phyloP scores from a whole-genome alignment of 2,888 invertebrate species.

The Resseliella maxima region DNA sequence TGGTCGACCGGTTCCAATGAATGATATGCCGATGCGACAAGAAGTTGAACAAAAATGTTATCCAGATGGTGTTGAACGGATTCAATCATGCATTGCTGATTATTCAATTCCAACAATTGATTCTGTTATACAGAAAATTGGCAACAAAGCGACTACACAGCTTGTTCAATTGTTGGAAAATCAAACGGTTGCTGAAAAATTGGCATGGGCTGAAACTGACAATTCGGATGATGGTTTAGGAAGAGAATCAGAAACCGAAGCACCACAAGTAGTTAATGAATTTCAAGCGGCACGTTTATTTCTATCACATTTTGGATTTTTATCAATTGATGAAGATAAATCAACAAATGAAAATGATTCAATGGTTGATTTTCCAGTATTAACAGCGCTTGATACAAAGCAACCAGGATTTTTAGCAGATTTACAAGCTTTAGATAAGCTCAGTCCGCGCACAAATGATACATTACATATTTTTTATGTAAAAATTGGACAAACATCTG shows the following conservation, averaged over 20 bases:
- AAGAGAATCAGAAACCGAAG: conserved; percentile 78
- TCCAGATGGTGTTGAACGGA: conserved; percentile 82
- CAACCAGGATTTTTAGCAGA: conserved; percentile 79
- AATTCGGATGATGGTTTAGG: conserved; percentile 66
- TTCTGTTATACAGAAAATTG: conserved; percentile 74
- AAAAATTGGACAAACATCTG: conserved; percentile 82
- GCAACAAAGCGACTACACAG: conserved; percentile 69
- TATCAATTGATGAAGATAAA: conserved; percentile 71
- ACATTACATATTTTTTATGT: conserved; percentile 94
- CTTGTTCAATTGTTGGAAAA: conserved; percentile 79
- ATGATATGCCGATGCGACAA: conserved; percentile 73
- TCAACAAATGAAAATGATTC: conserved; percentile 60
- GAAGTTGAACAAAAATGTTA: conserved; percentile 80
- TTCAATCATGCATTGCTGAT: conserved; percentile 87
- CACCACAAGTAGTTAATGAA: conserved; percentile 86
- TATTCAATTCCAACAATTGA: conserved; percentile 91
- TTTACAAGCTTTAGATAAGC: conserved; percentile 84
- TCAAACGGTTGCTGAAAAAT: conserved; percentile 73
- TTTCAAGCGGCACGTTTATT: conserved; percentile 96
- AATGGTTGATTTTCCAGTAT: conserved; percentile 63
- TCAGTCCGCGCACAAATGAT: conserved; percentile 87
- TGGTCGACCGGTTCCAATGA: conserved; percentile 81
- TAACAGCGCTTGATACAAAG: conserved; percentile 66
- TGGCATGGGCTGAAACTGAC: conserved; percentile 69
- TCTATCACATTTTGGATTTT: conserved; percentile 94